Base-by-base conservation (phyloP, 2,797 vertebrate genomes). In the Xenops minutus region DNA sequence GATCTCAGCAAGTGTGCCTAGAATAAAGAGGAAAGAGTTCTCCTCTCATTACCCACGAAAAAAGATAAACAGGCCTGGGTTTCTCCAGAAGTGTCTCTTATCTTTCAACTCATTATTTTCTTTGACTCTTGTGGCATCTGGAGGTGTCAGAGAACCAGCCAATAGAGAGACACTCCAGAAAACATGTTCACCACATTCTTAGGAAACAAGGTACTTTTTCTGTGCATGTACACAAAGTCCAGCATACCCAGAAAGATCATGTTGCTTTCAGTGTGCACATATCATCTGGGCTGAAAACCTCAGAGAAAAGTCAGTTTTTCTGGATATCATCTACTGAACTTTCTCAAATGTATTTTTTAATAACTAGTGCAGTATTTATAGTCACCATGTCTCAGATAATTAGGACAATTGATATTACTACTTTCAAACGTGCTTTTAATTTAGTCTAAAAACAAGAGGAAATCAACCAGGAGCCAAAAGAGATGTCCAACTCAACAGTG, bases 401-500 rank as follows among this genome's bases (percentile, higher is more conserved):
- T 56, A 64, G 46, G 41, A 85, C 91, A 92, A 89, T 20, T 72
- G 88, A 91, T 84, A 88, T 37, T 54, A 29, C 12, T 82, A 22
- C 74, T 91, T 92, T 87, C 56, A 82, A 91, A 95, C 0, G 1
- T 75, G 64, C 21, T 79, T 95, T 94, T 89, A 87, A 87, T 95
- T 89, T 96, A 71, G 71, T 91, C 81, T 93, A 14, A 46, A 87
- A 95, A 77, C 51, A 85, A 91, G 84, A 85, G 81, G 89, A 82
- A 82, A 89, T 85, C 64, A 85, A 49, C 46, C 67, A 87, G 54
- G n/a, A 93, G 85, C 30, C 61, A 91, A 92, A 90, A 93, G 72
- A 91, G 84, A 87, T 83, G 78, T 89, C 85, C 89, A 82, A 94
- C 80, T 85, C 58, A 72, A 67, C 49, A 91, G 46, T 29, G 61